phyloP scores from a whole-genome alignment of 2,113 vertebrate species.

The Pelobates fuscus region DNA sequence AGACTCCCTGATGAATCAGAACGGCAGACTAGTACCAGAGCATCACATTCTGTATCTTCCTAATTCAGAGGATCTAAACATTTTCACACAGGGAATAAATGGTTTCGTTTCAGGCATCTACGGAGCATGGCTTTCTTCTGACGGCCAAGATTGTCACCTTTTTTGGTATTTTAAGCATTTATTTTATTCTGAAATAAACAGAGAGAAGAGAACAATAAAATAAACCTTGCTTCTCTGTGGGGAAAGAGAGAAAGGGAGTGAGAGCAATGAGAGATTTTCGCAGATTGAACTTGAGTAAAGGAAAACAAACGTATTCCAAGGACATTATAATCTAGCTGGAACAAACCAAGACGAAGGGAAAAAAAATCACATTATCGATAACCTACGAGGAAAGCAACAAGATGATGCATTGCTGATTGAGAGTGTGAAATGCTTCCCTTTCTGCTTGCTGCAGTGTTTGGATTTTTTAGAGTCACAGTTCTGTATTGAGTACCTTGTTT shows the following conservation, averaged over 20 bases:
- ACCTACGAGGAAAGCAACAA: constrained; percentile 15
- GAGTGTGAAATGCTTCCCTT: constrained; percentile 31
- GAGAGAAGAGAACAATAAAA: constrained; percentile 16
- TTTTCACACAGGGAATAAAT: constrained; percentile 49
- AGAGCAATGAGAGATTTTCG: constrained; percentile 53
- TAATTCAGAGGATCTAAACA: constrained; percentile 59
- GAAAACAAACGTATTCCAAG: constrained; percentile 62
- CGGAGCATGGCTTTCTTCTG: constrained; percentile 50
- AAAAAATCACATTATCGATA: constrained; percentile 42
- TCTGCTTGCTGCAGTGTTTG: constrained; percentile 24
- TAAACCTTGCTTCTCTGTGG: constrained; percentile 23
- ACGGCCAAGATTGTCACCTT: constrained; percentile 36
- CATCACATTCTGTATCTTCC: constrained; percentile 57
- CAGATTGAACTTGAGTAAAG: constrained; percentile 51
- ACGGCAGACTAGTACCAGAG: constrained; percentile 59
- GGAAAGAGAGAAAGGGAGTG: constrained; percentile 14
- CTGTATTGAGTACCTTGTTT: constrained; percentile 3
- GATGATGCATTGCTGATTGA: constrained; percentile 17
- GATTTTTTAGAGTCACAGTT: constrained; percentile 46
- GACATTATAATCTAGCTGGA: constrained; percentile 58
- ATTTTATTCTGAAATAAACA: constrained; percentile 2
- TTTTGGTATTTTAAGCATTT: constrained; percentile 20
- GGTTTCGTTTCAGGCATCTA: constrained; percentile 42
- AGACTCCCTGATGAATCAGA: constrained; percentile 64
- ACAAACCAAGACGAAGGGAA: constrained; percentile 53